Evolutionary conservation across 1,140 invertebrate genomes (phyloP), one percentile per base, ranked within the genome.

Genomic region (Apolygus lucorum): DNA sequence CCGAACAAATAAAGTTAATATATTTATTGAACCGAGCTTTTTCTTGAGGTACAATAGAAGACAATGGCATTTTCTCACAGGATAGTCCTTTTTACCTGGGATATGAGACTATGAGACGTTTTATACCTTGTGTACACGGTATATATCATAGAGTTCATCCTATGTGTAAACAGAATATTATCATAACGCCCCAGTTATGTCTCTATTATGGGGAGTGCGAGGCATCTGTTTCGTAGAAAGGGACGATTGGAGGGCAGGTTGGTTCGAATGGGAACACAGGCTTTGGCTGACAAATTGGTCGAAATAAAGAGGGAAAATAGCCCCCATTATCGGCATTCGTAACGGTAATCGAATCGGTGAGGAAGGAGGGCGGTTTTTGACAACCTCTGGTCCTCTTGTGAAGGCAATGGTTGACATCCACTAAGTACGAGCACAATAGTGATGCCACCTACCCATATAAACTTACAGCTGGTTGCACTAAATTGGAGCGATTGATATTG

Each of bases 121-220:
- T n/a, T n/a, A n/a, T n/a, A n/a, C n/a, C 34, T 42, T 42, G 34
- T 42, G 4, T 42, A 42, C 34, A 42, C 34, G 34, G 34, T 17
- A 42, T 42, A 42, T 42, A 42, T 42, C 34, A 42, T 8, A 42
- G 11, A 11, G 11, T 24, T 59, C 54, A 59, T 59, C 54, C 54
- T 8, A 59, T 17, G 54, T 14, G 54, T 24, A 59, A 59, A 59
- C 54, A 59, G 54, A 59, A 59, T 59, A 59, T 59, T 59, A 59
- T 59, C 54, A 59, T 59, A 59, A 59, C 54, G 54, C 13, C 54
- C 54, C 54, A 59, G 54, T 59, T 59, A 59, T 59, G 54, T 59
- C 54, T 59, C 54, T 21, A 59, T 59, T 59, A 11, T 11, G 22
- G 54, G 34, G 34, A n/a, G n/a, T n/a, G 17, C 34, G 8, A 8